These are phyloP conservation scores for Strix uralensis DNA, from an alignment of 2,113 vertebrate genomes.

Conservation along the genomic window DNA sequence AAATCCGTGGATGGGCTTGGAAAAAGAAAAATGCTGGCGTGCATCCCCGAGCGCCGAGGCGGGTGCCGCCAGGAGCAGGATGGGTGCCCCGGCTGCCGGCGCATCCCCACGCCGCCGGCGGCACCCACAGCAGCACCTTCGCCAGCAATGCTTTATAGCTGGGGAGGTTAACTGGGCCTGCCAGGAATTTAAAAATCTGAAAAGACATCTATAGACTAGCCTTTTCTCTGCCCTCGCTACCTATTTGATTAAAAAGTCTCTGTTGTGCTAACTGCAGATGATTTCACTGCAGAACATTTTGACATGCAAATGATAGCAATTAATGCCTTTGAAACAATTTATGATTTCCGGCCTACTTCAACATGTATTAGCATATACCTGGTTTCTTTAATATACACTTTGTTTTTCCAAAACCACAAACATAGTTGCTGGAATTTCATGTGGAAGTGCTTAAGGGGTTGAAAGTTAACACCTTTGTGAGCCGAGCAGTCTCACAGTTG, in stretches of 20 bases:
- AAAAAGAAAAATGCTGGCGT: not conserved
- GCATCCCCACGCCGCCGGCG: not conserved
- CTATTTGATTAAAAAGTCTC: not conserved
- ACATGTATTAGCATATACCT: conserved; percentile 82
- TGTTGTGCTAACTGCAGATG: conserved; percentile 62
- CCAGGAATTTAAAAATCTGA: not conserved
- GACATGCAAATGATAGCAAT: conserved; percentile 72
- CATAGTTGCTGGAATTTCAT: conserved; percentile 89
- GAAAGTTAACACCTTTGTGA: conserved; percentile 99
- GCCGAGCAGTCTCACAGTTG: conserved; percentile 84
- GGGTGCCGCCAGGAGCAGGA: not conserved
- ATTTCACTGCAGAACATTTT: conserved; percentile 41
- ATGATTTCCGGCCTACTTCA: conserved; percentile 77
- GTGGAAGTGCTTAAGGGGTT: conserved; percentile 98
- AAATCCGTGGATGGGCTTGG: not conserved
- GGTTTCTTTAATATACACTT: conserved; percentile 83
- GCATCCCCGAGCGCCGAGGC: not conserved
- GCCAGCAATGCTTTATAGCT: not conserved
- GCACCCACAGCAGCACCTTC: not conserved
- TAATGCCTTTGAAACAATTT: conserved; percentile 77
- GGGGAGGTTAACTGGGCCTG: not conserved
- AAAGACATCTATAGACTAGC: not conserved
- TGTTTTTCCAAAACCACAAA: conserved; percentile 85
- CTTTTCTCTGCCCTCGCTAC: conserved; percentile 3
- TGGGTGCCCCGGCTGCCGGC: not conserved